phyloP scores from a whole-genome alignment of 2,797 vertebrate genomes.

The Sebastes cheni region DNA sequence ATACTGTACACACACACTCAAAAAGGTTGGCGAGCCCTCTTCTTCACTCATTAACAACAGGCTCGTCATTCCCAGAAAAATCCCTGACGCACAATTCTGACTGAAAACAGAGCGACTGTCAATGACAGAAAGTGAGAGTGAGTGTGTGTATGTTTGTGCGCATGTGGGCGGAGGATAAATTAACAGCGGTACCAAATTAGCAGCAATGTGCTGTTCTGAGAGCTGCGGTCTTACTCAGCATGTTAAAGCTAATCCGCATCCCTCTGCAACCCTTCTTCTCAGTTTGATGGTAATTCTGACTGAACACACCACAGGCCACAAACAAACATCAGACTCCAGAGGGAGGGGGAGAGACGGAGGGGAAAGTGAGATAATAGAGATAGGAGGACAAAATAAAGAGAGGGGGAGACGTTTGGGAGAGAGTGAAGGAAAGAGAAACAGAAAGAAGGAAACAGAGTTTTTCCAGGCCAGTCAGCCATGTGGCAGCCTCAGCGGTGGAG shows the following conservation, averaged over 20 bases:
- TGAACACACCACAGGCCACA: conserved; percentile 66
- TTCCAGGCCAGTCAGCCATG: conserved; percentile 47
- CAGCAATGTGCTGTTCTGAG: conserved; percentile 58
- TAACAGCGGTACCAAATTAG: conserved; percentile 75
- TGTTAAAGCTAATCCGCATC: conserved; percentile 65
- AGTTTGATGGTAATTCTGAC: conserved; percentile 66
- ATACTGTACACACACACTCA: conserved; percentile 40
- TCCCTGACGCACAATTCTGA: conserved; percentile 54
- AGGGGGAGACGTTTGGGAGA: not conserved
- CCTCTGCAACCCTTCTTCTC: conserved; percentile 44
- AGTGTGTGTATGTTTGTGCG: conserved; percentile 42
- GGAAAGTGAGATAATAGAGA: conserved; percentile 32
- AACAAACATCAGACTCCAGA: conserved; percentile 52
- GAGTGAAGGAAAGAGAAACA: not conserved
- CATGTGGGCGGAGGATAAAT: conserved; percentile 63
- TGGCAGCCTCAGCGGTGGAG: conserved; percentile 39
- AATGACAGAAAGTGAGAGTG: conserved; percentile 31
- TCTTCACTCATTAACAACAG: conserved; percentile 60
- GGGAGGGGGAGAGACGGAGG: not conserved
- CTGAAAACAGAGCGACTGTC: conserved; percentile 49
- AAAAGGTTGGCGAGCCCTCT: conserved; percentile 42
- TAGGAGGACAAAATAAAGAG: not conserved
- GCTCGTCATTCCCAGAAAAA: conserved; percentile 70
- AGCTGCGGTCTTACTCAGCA: conserved; percentile 68
- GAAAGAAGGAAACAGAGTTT: not conserved